Conservation (phyloP, 2,797 vertebrate genomes). For the Liparis tanakae region DNA sequence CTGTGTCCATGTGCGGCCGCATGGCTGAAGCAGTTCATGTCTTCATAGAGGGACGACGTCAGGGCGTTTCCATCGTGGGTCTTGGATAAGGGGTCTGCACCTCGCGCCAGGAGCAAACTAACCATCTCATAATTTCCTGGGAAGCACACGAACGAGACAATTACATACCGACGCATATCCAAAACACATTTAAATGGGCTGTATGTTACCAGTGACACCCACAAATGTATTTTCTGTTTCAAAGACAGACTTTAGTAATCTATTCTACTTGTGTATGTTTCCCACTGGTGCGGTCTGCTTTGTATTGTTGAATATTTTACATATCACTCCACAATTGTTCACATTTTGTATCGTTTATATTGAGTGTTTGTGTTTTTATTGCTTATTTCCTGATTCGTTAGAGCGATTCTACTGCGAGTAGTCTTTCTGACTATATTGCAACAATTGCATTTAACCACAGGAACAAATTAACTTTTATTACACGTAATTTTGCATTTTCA, state of each 20-base stretch:
- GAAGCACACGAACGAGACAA: constrained; percentile 26
- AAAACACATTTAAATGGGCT: not conserved
- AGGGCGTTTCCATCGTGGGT: constrained; percentile 88
- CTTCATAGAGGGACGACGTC: constrained; percentile 91
- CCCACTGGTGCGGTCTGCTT: not conserved
- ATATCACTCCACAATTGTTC: not conserved
- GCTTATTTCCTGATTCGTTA: constrained; percentile 4
- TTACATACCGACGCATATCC: not conserved
- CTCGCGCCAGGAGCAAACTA: constrained; percentile 90
- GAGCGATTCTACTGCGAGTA: not conserved
- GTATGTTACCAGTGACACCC: not conserved
- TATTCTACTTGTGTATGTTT: not conserved
- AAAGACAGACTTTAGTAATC: not conserved
- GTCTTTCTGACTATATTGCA: not conserved
- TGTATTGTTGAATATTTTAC: not conserved
- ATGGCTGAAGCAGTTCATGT: constrained; percentile 99
- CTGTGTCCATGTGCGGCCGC: constrained; percentile 96
- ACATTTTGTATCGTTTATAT: constrained; percentile 9
- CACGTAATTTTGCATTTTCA: constrained; percentile 10
- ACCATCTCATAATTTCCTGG: constrained; percentile 98
- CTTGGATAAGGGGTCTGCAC: constrained; percentile 92
- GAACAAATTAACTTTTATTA: not conserved
- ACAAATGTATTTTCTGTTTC: not conserved
- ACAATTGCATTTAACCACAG: not conserved
- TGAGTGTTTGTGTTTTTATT: constrained; percentile 1